Evolutionary conservation across 2,888 invertebrate species (phyloP).

Genomic region (Xestia xanthographa): DNA sequence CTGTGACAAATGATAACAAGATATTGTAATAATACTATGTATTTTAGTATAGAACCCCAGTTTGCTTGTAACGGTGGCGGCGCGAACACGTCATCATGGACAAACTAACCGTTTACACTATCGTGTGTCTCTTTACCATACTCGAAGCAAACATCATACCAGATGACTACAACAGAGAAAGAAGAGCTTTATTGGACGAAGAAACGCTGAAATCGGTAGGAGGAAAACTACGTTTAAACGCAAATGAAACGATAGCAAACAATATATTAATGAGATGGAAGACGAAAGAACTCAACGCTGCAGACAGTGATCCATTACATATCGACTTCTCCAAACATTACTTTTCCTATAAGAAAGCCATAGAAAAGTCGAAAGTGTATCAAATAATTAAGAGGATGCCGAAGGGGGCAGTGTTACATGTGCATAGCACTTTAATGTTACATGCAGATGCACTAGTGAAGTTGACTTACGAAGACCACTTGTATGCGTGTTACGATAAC

Average conservation of each 20-base stretch:
- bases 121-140: slow-evolving; percentile 63
- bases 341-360: slow-evolving; percentile 90
- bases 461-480: slow-evolving; percentile 91
- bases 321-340: slow-evolving; percentile 93
- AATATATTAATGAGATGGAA: slow-evolving; percentile 91
- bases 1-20: slow-evolving; percentile 5
- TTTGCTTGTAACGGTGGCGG: slow-evolving; percentile 28
- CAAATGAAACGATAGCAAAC: slow-evolving; percentile 89
- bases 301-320: slow-evolving; percentile 84
- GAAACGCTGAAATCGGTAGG: slow-evolving; percentile 89
- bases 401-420: slow-evolving; percentile 93
- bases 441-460: slow-evolving; percentile 91
- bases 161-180: slow-evolving; percentile 70
- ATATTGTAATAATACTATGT: not conserved
- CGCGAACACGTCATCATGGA: slow-evolving; percentile 51
- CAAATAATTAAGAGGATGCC: slow-evolving; percentile 92
- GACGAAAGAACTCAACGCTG: slow-evolving; percentile 86
- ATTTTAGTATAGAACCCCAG: slow-evolving; percentile 15
- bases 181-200: slow-evolving; percentile 74
- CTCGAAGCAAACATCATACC: slow-evolving; percentile 66
- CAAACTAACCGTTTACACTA: slow-evolving; percentile 43
- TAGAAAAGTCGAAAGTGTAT: slow-evolving; percentile 92
- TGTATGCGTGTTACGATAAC: slow-evolving; percentile 88
- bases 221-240: slow-evolving; percentile 83
- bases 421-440: slow-evolving; percentile 92